Percentiles rank a stretch among this genome's conserved stretches.
phyloP scores from a whole-genome alignment of 2,888 invertebrate genomes.

The Elmis aenea region DNA sequence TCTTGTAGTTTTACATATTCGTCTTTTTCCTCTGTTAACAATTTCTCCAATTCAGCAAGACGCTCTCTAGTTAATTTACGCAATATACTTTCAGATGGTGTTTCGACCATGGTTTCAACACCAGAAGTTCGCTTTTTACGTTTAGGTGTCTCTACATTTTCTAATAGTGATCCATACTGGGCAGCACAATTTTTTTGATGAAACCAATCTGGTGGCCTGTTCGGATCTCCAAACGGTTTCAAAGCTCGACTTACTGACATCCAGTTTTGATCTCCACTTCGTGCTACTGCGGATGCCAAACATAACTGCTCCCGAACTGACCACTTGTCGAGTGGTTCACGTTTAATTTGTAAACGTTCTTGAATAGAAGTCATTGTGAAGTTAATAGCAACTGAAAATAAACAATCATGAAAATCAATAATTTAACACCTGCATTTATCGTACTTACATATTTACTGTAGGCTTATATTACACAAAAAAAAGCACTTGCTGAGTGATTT shows the following conservation, averaged over 20 bases:
- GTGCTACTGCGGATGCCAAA: slow-evolving; percentile 77
- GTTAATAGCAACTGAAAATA: too few relatives aligned
- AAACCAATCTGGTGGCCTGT: slow-evolving; percentile 80
- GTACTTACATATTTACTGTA: too few relatives aligned
- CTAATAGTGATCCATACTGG: slow-evolving; percentile 78
- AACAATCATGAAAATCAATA: too few relatives aligned
- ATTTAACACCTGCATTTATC: too few relatives aligned
- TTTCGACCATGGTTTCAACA: slow-evolving; percentile 52
- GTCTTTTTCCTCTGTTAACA: slow-evolving; percentile 65
- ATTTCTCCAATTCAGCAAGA: slow-evolving; percentile 68
- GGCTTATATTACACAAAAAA: too few relatives aligned
- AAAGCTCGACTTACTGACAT: slow-evolving; percentile 78
- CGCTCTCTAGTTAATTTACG: slow-evolving; percentile 72
- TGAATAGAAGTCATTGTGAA: slow-evolving; percentile 41
- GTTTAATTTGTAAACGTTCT: slow-evolving; percentile 53
- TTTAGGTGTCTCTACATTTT: slow-evolving; percentile 79
- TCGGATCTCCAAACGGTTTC: slow-evolving; percentile 71
- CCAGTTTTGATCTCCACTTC: slow-evolving; percentile 90
- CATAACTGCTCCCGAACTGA: slow-evolving; percentile 78
- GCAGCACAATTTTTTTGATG: slow-evolving; percentile 87
- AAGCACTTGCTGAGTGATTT: too few relatives aligned
- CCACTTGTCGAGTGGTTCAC: slow-evolving; percentile 78
- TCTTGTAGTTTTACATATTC: slow-evolving; percentile 69
- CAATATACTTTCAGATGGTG: slow-evolving; percentile 75
- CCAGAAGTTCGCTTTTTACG: slow-evolving; percentile 70